Evolutionary conservation across 2,113 vertebrate species (phyloP).

Genomic region (Mormyrus iriodes): DNA sequence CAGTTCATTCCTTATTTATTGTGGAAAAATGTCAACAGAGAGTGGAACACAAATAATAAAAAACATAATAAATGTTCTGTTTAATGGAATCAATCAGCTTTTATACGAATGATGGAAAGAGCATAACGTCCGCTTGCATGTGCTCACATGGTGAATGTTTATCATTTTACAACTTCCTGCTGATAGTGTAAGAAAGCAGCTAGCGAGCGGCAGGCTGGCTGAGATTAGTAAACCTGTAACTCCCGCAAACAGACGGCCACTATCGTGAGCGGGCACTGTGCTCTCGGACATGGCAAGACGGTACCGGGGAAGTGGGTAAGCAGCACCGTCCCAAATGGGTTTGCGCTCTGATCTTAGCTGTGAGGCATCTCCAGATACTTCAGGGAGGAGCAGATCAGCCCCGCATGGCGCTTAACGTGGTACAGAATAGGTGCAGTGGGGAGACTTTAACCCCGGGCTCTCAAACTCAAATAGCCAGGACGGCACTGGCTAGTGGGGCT

Average conservation of each 20-base stretch:
- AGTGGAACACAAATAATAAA: neutral
- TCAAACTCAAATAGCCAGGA: neutral
- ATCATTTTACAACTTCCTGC: neutral
- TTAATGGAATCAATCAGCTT: neutral
- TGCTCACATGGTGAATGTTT: slow-evolving; percentile 8
- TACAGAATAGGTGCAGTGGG: neutral
- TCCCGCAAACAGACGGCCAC: neutral
- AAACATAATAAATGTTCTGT: neutral
- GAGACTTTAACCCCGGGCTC: neutral
- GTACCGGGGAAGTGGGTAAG: neutral
- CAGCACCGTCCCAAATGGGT: neutral
- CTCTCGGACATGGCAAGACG: neutral
- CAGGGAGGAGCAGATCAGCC: neutral
- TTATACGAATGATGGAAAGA: neutral
- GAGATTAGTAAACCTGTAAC: slow-evolving; percentile 21
- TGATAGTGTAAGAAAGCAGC: neutral
- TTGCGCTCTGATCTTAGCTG: neutral
- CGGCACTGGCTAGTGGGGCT: neutral
- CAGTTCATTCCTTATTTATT: neutral
- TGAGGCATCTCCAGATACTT: neutral
- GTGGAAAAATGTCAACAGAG: neutral
- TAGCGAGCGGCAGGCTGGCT: neutral
- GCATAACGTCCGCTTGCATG: neutral
- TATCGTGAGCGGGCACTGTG: neutral
- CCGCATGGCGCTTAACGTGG: neutral